Percentiles rank a stretch among this genome's conserved stretches.
These are phyloP conservation scores for Drosophila flavopinicola DNA, from an alignment of 2,888 invertebrate species.

Conservation along the genomic window DNA sequence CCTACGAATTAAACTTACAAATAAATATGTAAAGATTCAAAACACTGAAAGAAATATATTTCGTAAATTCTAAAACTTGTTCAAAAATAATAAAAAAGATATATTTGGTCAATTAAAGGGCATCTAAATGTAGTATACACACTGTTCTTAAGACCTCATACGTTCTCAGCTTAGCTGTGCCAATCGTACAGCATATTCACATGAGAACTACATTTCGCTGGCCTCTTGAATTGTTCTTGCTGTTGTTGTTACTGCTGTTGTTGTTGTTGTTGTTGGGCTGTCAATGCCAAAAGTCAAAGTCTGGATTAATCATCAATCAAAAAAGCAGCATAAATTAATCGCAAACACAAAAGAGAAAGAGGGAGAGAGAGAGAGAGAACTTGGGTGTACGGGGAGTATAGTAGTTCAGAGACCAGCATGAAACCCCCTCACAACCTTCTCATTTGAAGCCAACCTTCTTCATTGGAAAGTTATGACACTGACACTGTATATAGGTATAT, in stretches of 20 bases:
- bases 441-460: constrained; percentile 14
- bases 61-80: no score
- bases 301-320: constrained; percentile 80
- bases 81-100: no score
- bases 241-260: constrained; percentile 14
- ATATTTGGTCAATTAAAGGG: no score
- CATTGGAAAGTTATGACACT: constrained; percentile 49
- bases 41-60: no score
- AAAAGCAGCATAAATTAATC: constrained; percentile 69
- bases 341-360: constrained; percentile 36
- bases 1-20: no score
- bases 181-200: neutral
- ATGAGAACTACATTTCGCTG: constrained; percentile 23
- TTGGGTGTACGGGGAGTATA: neutral
- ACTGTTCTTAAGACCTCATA: neutral
- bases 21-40: no score
- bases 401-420: constrained; percentile 6
- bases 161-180: neutral
- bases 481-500: constrained; percentile 7
- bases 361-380: constrained; percentile 1
- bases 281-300: constrained; percentile 77
- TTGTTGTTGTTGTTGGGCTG: constrained; percentile 20
- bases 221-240: constrained; percentile 12
- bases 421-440: neutral
- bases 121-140: neutral